Evolutionary conservation across 2,113 vertebrate species (phyloP), one percentile per base, ranked within the genome.

Genomic region (Typhlomys cinereus): DNA sequence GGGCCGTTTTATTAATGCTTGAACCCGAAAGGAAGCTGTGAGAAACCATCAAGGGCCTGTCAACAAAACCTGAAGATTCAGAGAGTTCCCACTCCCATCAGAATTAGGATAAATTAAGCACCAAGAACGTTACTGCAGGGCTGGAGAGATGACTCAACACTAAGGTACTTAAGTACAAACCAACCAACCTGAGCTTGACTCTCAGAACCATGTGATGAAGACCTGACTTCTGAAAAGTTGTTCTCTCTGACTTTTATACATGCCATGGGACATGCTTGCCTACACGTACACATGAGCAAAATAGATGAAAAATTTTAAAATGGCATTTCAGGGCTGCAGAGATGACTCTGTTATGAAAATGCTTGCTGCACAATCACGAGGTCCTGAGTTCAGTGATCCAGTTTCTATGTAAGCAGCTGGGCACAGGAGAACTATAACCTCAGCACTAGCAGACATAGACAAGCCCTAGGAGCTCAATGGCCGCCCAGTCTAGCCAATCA

Each of bases 31-130:
- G n/a, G 48, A 59, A 88, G 52, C 61, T 82, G 3, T 54, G 7
- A 50, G 69, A 52, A 61, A 34, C 4, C 18, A 15, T 27, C 7
- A 64, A 2, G 64, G 18, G 15, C 17, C 39, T 41, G 41, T 59
- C 36, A 82, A 70, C 69, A 70, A 14, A 87, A 78, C 36, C 25
- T 66, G 57, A 69, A 69, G 34, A 36, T 67, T 39, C 31, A 11
- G 82, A 78, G 57, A 69, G n/a, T 46, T 54, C 62, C 46, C 7
- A 29, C 7, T 80, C 39, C n/a, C n/a, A 50, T 59, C 88, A 70
- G 36, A 90, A 7, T n/a, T 44, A 80, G 67, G 67, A n/a, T 61
- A 78, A 89, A 86, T 81, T 91, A 41, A 85, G 69, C 50, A 86
- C 41, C 27, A 76, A n/a, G 34, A 48, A 52, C 18, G n/a, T 8